Evolutionary conservation across 2,797 vertebrate genomes (phyloP), one percentile per base, ranked within the genome.

Genomic region (Tokudaia muenninki): DNA sequence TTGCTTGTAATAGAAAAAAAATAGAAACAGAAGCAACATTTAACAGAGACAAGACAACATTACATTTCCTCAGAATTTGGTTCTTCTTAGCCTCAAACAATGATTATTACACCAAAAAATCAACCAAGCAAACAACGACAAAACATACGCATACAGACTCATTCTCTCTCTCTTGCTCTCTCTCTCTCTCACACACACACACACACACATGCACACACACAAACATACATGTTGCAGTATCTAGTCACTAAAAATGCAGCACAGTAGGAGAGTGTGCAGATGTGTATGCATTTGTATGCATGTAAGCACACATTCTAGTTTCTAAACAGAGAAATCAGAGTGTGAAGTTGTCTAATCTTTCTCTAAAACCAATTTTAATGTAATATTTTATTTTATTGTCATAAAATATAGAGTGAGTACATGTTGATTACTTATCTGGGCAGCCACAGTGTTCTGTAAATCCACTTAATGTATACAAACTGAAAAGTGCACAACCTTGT

Each of bases 391-490:
- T 41, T 70, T 59, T 44, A 74, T 41, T 55, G 21, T 44, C 19
- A 93, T 44, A 75, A 67, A 87, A 74, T 72, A 37, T 37, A 14
- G 41, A 80, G 13, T 13, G 50, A 83, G 34, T n/a, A n/a, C 6
- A 77, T 90, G 95, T 72, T 94, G 70, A 94, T 52, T 96, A 92
- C 87, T 89, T 37, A 34, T 93, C 87, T 93, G 31, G 11, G 19
- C 78, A 75, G 14, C 17, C 41, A 59, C 77, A 34, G 59, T 22
- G 55, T 91, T 91, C 84, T 90, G 61, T 90, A 95, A 95, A 97
- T 94, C 77, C 77, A 79, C 19, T 80, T 13, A 81, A 50, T 93
- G 55, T 86, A 78, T 2, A 92, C 90, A 83, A 50, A 93, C 90
- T 44, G 84, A 86, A 90, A 87, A 84, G 59, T 81, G 41, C 55